A percentile compares a stretch with the other conserved stretches of the same genome.
phyloP scores from a whole-genome alignment of 2,113 vertebrate genomes.

The Nibea coibor region DNA sequence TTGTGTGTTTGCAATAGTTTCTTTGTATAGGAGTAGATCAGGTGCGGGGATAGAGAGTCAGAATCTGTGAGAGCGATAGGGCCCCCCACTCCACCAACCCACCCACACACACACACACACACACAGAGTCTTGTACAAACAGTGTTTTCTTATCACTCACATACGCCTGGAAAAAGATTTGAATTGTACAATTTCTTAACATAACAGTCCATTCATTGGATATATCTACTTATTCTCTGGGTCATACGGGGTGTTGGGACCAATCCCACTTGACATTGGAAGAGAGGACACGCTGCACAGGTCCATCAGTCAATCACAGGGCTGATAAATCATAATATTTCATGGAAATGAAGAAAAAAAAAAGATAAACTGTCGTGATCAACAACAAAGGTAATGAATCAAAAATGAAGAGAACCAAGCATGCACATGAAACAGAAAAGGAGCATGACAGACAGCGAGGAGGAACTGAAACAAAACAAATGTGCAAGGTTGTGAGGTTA shows the following conservation, averaged over 20 bases:
- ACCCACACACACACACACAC: background rate
- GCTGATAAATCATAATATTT: background rate
- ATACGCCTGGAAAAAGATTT: background rate
- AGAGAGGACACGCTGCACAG: background rate
- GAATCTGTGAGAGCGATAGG: slow-evolving; percentile 18
- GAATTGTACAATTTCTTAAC: background rate
- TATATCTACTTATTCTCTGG: background rate
- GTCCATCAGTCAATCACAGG: background rate
- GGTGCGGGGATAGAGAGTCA: slow-evolving; percentile 30
- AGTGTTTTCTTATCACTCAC: background rate
- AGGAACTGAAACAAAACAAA: background rate
- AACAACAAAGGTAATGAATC: background rate
- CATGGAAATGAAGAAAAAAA: background rate
- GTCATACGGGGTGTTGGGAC: no score
- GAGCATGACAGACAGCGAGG: background rate
- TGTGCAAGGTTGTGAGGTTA: background rate
- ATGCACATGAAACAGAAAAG: background rate
- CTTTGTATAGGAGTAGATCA: slow-evolving; percentile 9
- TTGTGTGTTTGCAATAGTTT: background rate
- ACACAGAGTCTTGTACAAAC: background rate
- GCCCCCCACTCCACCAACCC: background rate
- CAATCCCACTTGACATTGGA: background rate
- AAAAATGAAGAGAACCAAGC: background rate
- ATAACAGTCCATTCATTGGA: background rate
- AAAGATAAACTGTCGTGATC: background rate